Percentiles rank a stretch among this genome's conserved stretches.
Conservation (phyloP, 2,888 invertebrate genomes). For the Poecilobothrus nobilitatus region DNA sequence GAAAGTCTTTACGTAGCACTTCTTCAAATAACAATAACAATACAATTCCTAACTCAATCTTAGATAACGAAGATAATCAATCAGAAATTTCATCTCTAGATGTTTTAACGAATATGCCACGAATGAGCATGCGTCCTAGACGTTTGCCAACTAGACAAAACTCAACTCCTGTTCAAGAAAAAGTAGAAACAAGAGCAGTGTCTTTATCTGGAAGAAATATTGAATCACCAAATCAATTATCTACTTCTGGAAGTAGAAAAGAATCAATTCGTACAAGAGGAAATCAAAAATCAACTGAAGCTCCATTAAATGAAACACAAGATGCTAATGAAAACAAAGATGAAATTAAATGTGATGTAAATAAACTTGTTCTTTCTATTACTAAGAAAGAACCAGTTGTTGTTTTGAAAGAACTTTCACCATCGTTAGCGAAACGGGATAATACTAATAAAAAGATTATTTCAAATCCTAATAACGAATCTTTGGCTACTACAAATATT, state of each 20-base stretch:
- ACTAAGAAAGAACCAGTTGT: background rate
- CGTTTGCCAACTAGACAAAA: conserved; percentile 19
- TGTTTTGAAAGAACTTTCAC: background rate
- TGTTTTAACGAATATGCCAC: background rate
- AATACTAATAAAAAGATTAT: background rate
- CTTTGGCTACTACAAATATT: background rate
- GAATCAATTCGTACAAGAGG: conserved; percentile 14
- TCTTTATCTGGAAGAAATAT: background rate
- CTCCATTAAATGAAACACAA: background rate
- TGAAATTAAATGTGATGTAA: background rate
- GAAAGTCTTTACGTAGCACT: background rate
- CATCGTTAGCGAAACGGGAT: background rate
- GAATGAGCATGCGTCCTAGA: conserved; percentile 15
- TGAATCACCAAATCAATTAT: background rate
- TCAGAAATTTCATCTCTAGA: conserved; percentile 14
- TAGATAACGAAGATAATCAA: conserved; percentile 8
- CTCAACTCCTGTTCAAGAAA: conserved; percentile 14
- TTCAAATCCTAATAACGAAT: background rate
- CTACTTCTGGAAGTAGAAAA: background rate
- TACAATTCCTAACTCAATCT: background rate
- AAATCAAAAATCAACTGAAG: conserved; percentile 14
- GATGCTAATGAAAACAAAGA: conserved; percentile 7
- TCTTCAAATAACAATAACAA: background rate
- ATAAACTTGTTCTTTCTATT: background rate
- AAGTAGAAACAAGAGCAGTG: background rate